phyloP scores from a whole-genome alignment of 2,888 invertebrate species.

The Pachymerium ferrugineum region DNA sequence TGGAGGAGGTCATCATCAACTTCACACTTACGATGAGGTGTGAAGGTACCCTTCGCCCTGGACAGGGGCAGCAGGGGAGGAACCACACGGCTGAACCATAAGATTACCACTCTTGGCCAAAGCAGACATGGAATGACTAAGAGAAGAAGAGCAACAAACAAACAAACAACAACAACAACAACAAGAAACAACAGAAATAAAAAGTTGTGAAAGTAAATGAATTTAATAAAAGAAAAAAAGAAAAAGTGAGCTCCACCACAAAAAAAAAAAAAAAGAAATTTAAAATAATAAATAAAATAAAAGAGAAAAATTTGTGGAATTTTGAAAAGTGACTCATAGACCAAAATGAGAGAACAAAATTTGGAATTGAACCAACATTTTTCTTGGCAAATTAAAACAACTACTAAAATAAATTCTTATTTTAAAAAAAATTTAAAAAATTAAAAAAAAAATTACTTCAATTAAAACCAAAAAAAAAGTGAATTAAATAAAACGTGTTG shows the following conservation, averaged over 20 bases:
- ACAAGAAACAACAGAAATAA: background rate
- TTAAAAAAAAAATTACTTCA: background rate
- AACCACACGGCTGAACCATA: background rate
- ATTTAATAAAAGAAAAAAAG: background rate
- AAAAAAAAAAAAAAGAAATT: slow-evolving; percentile 16
- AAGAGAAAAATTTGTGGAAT: too few species aligned
- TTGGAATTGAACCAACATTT: background rate
- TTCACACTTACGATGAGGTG: slow-evolving; percentile 27
- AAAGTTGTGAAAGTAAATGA: background rate
- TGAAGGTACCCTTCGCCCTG: slow-evolving; percentile 6
- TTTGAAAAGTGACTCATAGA: too few species aligned
- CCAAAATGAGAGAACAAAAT: background rate
- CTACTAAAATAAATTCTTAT: background rate
- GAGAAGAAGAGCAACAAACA: slow-evolving; percentile 29
- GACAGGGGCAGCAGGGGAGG: background rate
- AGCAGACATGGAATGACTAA: slow-evolving; percentile 29
- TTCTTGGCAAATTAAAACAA: background rate
- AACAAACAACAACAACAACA: slow-evolving; percentile 5
- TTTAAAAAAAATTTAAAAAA: background rate
- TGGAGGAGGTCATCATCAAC: slow-evolving; percentile 1
- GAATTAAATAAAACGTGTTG: background rate
- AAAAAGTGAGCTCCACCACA: background rate
- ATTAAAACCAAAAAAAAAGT: slow-evolving; percentile 31
- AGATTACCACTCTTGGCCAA: slow-evolving; percentile 26
- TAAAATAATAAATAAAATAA: slow-evolving; percentile 14